phyloP scores from a whole-genome alignment of 2,113 vertebrate species.

The Peucedramus taeniatus region DNA sequence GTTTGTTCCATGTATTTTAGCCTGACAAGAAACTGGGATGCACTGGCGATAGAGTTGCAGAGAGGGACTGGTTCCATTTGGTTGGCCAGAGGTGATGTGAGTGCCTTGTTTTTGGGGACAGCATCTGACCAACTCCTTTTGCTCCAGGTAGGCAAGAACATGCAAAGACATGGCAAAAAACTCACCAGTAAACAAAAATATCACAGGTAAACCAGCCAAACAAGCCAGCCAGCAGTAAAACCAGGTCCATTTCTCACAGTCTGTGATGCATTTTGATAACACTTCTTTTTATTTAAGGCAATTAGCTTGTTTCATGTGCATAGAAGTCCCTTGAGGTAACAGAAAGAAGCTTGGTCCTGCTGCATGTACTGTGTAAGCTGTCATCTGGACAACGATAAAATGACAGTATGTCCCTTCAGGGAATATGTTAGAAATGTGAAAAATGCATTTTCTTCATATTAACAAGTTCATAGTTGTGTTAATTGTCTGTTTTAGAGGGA shows the following conservation, averaged over 20 bases:
- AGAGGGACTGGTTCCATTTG: not conserved
- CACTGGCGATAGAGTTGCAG: accelerated
- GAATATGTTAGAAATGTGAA: not conserved
- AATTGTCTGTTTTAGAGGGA: not conserved
- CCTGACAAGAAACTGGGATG: not conserved
- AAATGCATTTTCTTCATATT: not conserved
- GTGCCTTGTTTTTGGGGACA: not conserved
- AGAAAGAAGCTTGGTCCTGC: not conserved
- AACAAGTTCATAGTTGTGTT: not conserved
- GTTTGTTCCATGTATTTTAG: not conserved
- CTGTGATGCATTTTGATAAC: not conserved
- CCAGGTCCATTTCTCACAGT: not conserved
- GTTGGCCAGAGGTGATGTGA: not conserved
- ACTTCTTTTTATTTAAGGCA: not conserved
- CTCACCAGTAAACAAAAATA: not conserved
- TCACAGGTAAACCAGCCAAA: not conserved
- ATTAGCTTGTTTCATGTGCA: not conserved
- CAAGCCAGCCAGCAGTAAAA: not conserved
- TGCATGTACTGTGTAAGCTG: not conserved
- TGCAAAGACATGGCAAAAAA: not conserved
- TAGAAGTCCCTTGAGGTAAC: not conserved
- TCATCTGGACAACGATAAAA: not conserved
- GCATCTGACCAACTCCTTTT: not conserved
- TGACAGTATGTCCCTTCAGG: not conserved
- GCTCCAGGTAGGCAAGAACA: not conserved